Conservation (phyloP, 1,140 invertebrate genomes). For the Lasaia peninsularis region DNA sequence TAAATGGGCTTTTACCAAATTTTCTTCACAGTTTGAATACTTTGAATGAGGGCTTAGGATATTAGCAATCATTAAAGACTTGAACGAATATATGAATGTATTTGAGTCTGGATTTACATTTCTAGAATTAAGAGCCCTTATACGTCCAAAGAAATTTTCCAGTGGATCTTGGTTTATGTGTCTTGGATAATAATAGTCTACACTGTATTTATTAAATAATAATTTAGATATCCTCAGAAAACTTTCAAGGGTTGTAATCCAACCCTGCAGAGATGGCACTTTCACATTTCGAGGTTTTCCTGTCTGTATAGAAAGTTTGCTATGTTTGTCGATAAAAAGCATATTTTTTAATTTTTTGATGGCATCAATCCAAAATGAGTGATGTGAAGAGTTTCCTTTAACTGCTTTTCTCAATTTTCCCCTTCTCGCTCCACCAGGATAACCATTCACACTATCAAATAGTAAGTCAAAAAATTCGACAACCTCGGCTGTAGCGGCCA, state of each 20-base stretch:
- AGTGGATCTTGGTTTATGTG: slow-evolving; percentile 10
- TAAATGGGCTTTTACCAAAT: too few relatives aligned
- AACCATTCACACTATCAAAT: slow-evolving; percentile 27
- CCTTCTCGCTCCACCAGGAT: slow-evolving; percentile 12
- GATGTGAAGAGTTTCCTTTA: too few relatives aligned
- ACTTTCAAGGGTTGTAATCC: too few relatives aligned
- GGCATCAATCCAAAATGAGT: too few relatives aligned
- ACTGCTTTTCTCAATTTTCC: too few relatives aligned
- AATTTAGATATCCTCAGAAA: slow-evolving; percentile 22
- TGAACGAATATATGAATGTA: too few relatives aligned
- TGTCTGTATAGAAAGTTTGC: slow-evolving; percentile 13
- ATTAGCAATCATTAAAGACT: too few relatives aligned
- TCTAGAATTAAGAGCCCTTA: slow-evolving; percentile 20
- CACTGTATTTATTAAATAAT: slow-evolving; percentile 18
- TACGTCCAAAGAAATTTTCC: slow-evolving; percentile 12
- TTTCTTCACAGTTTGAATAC: too few relatives aligned
- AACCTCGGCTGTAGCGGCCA: background rate
- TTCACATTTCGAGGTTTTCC: background rate
- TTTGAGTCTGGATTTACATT: slow-evolving; percentile 21
- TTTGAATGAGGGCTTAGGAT: too few relatives aligned
- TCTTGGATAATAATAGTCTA: slow-evolving; percentile 21
- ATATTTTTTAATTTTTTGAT: too few relatives aligned
- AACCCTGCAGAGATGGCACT: background rate
- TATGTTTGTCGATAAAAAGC: slow-evolving; percentile 9
- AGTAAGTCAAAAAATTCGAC: slow-evolving; percentile 24